Evolutionary conservation across 2,888 invertebrate species (phyloP).

Genomic region (Conomelus anceps): DNA sequence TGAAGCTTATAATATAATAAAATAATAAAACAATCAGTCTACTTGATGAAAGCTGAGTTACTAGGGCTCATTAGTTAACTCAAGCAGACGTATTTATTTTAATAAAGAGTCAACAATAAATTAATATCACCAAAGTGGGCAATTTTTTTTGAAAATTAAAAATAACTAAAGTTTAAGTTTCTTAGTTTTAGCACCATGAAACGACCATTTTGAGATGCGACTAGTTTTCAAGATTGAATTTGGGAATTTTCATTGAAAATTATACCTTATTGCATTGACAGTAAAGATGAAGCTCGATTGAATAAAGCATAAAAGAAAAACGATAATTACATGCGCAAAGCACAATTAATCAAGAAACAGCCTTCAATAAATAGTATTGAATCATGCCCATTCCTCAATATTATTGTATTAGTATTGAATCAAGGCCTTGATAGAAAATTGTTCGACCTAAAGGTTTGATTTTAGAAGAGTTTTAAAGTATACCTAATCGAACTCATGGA

Average conservation of each 20-base stretch:
- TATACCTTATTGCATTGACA: not conserved
- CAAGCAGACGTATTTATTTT: no score
- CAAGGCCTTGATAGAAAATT: not conserved
- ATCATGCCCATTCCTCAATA: not conserved
- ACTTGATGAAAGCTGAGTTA: no score
- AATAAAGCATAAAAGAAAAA: not conserved
- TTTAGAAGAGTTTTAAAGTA: not conserved
- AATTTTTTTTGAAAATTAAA: no score
- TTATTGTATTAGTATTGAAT: not conserved
- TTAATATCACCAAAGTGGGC: no score
- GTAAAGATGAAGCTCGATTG: not conserved
- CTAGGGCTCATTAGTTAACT: no score
- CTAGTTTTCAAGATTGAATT: not conserved
- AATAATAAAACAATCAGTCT: no score
- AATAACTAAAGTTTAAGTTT: no score
- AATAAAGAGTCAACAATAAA: no score
- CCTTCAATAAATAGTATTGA: not conserved
- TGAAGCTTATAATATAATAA: no score
- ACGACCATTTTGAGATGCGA: not conserved
- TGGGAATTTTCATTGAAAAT: not conserved
- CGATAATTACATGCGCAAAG: not conserved
- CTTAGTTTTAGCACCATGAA: no score
- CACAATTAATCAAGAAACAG: not conserved
- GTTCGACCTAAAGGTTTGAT: not conserved
- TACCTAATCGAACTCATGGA: not conserved